A percentile compares a stretch with the other conserved stretches of the same genome.
These are phyloP conservation scores for Masticophis lateralis DNA, from an alignment of 2,797 vertebrate species.

Conservation along the genomic window DNA sequence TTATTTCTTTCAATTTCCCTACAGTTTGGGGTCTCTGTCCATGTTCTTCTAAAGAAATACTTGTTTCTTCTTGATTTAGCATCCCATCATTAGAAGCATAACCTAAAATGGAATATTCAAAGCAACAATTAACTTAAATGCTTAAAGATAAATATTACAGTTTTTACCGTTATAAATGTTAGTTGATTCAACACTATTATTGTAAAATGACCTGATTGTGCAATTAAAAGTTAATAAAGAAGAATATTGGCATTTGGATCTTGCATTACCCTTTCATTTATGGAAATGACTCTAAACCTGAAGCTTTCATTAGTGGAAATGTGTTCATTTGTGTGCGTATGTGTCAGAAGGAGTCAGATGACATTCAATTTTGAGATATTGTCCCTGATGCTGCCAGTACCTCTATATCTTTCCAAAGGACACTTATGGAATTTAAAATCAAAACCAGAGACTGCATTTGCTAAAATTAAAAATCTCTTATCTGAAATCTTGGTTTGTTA, in stretches of 20 bases:
- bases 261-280: not conserved
- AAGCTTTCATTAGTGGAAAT: not conserved
- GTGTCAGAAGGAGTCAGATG: not conserved
- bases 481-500: not conserved
- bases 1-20: constrained; percentile 58
- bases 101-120: constrained; percentile 58
- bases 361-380: not conserved
- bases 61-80: constrained; percentile 44
- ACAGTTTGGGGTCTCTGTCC: constrained; percentile 46
- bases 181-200: not conserved
- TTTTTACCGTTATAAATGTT: not conserved
- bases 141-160: constrained; percentile 4
- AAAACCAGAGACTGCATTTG: not conserved
- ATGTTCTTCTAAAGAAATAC: constrained; percentile 61
- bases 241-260: not conserved
- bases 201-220: not conserved
- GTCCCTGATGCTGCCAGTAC: not conserved
- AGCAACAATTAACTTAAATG: constrained; percentile 21
- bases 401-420: not conserved
- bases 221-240: not conserved
- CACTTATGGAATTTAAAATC: not conserved
- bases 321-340: not conserved
- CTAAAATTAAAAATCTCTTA: not conserved
- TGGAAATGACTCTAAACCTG: not conserved
- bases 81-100: constrained; percentile 46